phyloP scores from a whole-genome alignment of 2,888 invertebrate genomes.

The Nasonovia ribisnigri region DNA sequence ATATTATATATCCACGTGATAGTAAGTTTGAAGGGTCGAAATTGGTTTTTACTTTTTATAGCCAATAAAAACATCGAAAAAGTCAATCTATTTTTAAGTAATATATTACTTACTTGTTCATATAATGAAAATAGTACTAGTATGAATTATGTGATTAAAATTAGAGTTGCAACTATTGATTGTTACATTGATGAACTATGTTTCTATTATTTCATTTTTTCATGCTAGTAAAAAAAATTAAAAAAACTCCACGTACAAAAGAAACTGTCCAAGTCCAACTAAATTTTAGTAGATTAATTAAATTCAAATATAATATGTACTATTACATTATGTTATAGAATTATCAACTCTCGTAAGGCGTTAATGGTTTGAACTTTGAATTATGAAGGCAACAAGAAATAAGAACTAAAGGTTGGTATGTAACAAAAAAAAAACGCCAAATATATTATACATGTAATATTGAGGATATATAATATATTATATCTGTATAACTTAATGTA shows the following conservation, averaged over 20 bases:
- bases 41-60: not conserved
- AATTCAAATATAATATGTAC: not conserved
- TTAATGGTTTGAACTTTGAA: not conserved
- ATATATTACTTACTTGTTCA: not conserved
- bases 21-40: not conserved
- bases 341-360: not conserved
- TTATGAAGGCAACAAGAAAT: not conserved
- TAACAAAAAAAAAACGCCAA: not conserved
- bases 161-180: not conserved
- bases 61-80: not conserved
- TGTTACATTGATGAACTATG: not conserved
- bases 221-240: not conserved
- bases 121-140: not conserved
- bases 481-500: not conserved
- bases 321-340: not conserved
- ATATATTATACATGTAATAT: not conserved
- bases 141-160: not conserved
- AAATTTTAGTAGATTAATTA: not conserved
- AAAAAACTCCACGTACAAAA: not conserved
- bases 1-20: not conserved
- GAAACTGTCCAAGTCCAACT: not conserved
- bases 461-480: not conserved
- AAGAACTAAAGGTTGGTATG: not conserved
- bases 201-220: not conserved
- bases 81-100: not conserved